Percentiles rank a stretch among this genome's conserved stretches.
phyloP scores from a whole-genome alignment of 2,888 invertebrate species.

The Chrysolina oricalcia region DNA sequence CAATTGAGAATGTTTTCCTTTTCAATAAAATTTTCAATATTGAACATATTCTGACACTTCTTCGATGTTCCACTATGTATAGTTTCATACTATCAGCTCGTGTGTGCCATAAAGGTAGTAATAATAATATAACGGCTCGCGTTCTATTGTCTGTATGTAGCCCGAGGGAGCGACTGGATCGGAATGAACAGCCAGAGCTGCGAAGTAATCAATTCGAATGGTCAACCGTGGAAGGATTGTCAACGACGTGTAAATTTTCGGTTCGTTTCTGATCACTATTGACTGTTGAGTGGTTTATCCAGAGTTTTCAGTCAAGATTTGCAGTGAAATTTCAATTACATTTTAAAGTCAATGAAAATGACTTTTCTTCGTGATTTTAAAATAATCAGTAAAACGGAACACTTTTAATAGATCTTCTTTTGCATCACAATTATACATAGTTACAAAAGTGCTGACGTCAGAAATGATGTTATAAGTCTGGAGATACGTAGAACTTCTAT shows the following conservation, averaged over 20 bases:
- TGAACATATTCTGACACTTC: background rate
- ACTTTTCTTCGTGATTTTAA: no score
- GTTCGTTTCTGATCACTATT: background rate
- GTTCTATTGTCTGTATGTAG: slow-evolving; percentile 57
- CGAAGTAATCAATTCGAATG: slow-evolving; percentile 65
- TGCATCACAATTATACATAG: no score
- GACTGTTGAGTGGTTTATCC: background rate
- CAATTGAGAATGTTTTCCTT: no score
- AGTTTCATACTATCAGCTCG: slow-evolving; percentile 11
- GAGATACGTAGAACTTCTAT: no score
- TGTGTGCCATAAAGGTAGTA: slow-evolving; percentile 36
- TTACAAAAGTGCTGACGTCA: no score
- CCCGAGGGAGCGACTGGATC: slow-evolving; percentile 53
- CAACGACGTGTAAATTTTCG: slow-evolving; percentile 47
- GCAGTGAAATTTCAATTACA: no score
- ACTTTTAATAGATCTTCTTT: no score
- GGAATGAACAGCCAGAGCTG: slow-evolving; percentile 57
- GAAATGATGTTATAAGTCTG: no score
- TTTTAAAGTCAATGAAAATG: no score
- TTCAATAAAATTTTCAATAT: no score
- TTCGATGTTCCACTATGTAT: background rate
- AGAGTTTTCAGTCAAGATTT: no score
- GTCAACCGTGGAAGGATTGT: slow-evolving; percentile 55
- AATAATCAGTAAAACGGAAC: no score
- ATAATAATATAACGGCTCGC: slow-evolving; percentile 47